Evolutionary conservation across 2,797 vertebrate genomes (phyloP).

Genomic region (Myiotriccus ornatus): DNA sequence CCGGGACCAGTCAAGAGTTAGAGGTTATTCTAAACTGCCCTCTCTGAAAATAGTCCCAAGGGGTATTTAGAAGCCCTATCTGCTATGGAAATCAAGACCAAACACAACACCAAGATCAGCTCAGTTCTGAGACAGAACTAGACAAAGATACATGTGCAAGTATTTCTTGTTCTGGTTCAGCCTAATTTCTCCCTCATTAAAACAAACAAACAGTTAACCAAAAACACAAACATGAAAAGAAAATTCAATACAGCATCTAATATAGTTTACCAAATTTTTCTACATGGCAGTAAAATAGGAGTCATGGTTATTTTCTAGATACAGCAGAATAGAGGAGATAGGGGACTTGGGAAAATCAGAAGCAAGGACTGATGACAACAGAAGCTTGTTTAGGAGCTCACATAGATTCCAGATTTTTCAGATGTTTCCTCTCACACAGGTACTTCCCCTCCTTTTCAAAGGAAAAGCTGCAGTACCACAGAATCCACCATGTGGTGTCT

Average conservation of each 20-base stretch:
- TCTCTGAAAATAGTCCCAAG: not conserved
- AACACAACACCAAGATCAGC: not conserved
- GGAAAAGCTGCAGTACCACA: conserved; percentile 50
- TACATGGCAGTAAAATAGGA: not conserved
- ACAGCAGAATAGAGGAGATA: not conserved
- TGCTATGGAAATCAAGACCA: not conserved
- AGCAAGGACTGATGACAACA: not conserved
- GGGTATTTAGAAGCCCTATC: not conserved
- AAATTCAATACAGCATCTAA: not conserved
- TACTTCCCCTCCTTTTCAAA: not conserved
- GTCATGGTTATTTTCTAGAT: not conserved
- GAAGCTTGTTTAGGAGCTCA: not conserved
- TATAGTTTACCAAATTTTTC: not conserved
- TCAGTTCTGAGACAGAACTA: not conserved
- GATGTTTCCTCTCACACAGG: not conserved
- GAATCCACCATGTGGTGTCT: conserved; percentile 60
- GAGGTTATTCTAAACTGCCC: not conserved
- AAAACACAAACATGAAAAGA: not conserved
- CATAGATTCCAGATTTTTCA: not conserved
- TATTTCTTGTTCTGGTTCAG: not conserved
- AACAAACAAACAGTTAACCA: not conserved
- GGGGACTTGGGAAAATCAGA: not conserved
- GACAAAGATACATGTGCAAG: not conserved
- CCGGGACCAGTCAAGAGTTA: not conserved
- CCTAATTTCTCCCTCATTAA: not conserved